phyloP scores from a whole-genome alignment of 2,113 vertebrate genomes.

The crab-eating macaque (Macaca fascicularis) region T2T-MFA8v1.1 NC_088376.1:93025001-93025500 shows the following conservation, averaged over 20 bases:
- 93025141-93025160: not conserved
- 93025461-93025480: not conserved
- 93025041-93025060: not conserved
- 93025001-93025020: not conserved
- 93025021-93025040: not conserved
- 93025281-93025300: not conserved
- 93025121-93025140: not conserved
- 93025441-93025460: not conserved
- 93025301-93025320: not conserved
- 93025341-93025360: not conserved
- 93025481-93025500: not conserved
- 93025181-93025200: not conserved
- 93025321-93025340: not conserved
- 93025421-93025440: not conserved
- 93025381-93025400: not conserved
- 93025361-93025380: not conserved
- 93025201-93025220: not conserved
- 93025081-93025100: not conserved
- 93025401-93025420: not conserved
- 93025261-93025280: rapidly evolving
- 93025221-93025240: not conserved
- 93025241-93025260: not conserved
- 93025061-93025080: not conserved
- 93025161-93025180: not conserved
- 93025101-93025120: not conserved